phyloP scores from a whole-genome alignment of 2,113 vertebrate genomes.

The Leptosomus discolor region DNA sequence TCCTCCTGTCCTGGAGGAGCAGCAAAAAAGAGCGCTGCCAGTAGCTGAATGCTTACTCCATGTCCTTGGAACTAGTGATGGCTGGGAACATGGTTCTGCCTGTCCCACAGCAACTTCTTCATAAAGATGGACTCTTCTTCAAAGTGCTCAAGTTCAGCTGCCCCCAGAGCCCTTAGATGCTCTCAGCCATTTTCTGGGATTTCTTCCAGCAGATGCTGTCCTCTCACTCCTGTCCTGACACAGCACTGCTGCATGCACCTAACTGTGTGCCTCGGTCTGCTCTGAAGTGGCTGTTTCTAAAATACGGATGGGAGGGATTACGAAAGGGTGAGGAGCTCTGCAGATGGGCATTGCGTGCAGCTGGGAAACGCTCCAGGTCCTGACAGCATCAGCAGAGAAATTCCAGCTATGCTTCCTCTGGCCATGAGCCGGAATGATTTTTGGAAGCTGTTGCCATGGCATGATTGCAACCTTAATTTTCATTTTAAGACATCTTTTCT shows the following conservation, averaged over 20 bases:
- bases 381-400: constrained; percentile 3
- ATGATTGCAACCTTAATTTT: constrained; percentile 5
- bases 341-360: not conserved
- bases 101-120: not conserved
- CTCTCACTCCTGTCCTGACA: not conserved
- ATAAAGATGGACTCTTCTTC: not conserved
- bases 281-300: not conserved
- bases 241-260: not conserved
- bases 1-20: not conserved
- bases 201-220: not conserved
- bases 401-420: constrained; percentile 15
- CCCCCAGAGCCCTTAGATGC: not conserved
- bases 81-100: not conserved
- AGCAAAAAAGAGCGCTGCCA: not conserved
- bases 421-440: constrained; percentile 17
- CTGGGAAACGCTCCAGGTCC: not conserved
- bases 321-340: not conserved
- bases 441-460: constrained; percentile 49
- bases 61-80: not conserved
- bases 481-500: constrained; percentile 6
- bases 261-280: not conserved
- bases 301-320: not conserved
- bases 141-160: not conserved
- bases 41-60: not conserved
- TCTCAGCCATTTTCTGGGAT: not conserved